Evolutionary conservation across 2,888 invertebrate species (phyloP), one percentile per base, ranked within the genome.

Genomic region (Eupithecia tripunctaria): DNA sequence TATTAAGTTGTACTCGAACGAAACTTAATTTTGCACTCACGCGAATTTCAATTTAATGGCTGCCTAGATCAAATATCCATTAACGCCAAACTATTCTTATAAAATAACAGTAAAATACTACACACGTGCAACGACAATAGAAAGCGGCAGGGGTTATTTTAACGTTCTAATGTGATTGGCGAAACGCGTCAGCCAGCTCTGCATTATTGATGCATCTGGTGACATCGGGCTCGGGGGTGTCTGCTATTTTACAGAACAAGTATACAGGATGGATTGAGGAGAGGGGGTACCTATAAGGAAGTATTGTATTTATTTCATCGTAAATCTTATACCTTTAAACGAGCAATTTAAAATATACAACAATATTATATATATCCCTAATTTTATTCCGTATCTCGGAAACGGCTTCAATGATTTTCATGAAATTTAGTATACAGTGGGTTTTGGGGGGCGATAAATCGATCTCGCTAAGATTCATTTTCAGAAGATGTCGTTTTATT

Each of bases 111-210:
- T 60, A 68, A 67, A 73, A 69, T 70, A 70, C 71, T 76, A 80
- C 80, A 79, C 80, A 79, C 81, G 76, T 76, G 56, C 74, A 67
- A 41, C 67, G 78, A 84, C 82, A 84, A 85, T 83, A 72, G 79
- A 79, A 76, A 81, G 77, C 62, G 76, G 79, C 79, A 78, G 84
- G 85, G 88, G 89, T 87, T 90, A 91, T 91, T 91, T 91, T 92
- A 93, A 92, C 91, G 89, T 91, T 90, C 91, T 92, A 93, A 93
- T 91, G 90, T 91, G 91, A 92, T 92, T 91, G 92, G 88, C 84
- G 85, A 80, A 81, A 82, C 86, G 84, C 83, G 84, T 88, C 91
- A 87, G 86, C 85, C 87, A 86, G 85, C 89, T 86, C 87, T 92
- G 91, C 90, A 94, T 93, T 92, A 93, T 91, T 92, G 90, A 94